Percentiles rank a stretch among this genome's conserved stretches.
Evolutionary conservation across 2,888 invertebrate genomes (phyloP).

Genomic region (Tortrix viridana): DNA sequence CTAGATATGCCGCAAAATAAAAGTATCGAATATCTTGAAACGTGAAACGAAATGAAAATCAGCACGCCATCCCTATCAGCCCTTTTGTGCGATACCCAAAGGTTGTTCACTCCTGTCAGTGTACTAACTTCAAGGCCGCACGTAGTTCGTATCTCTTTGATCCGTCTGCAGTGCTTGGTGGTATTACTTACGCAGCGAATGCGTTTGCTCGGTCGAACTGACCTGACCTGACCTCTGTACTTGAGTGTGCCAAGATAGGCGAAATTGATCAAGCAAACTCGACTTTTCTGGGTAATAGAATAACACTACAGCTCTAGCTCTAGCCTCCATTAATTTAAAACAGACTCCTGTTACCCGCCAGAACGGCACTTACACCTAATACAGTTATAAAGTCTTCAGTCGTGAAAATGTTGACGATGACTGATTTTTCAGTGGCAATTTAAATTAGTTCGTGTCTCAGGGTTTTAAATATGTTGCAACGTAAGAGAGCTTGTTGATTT

Average conservation of each 20-base stretch:
- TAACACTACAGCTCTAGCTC: too few relatives aligned
- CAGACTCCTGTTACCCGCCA: slow-evolving; percentile 24
- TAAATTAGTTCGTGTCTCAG: neutral
- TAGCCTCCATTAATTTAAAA: slow-evolving; percentile 19
- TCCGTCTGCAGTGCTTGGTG: slow-evolving; percentile 15
- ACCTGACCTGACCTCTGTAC: too few relatives aligned
- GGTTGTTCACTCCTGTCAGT: slow-evolving; percentile 41
- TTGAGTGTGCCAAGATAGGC: too few relatives aligned
- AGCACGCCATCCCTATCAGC: slow-evolving; percentile 7
- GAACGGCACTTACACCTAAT: slow-evolving; percentile 22
- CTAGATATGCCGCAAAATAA: too few relatives aligned
- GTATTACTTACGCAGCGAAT: too few relatives aligned
- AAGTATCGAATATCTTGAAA: too few relatives aligned
- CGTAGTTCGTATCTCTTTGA: slow-evolving; percentile 27
- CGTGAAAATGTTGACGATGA: slow-evolving; percentile 15
- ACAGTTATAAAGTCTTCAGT: slow-evolving; percentile 19
- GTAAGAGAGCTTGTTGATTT: neutral
- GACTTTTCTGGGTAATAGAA: too few relatives aligned
- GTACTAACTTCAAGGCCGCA: slow-evolving; percentile 14
- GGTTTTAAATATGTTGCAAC: neutral
- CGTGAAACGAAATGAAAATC: too few relatives aligned
- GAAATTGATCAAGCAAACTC: too few relatives aligned
- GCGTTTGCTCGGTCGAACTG: too few relatives aligned
- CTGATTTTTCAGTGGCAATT: slow-evolving; percentile 2
- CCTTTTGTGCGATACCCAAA: slow-evolving; percentile 22